Base-by-base conservation (phyloP, 2,113 vertebrate species). In the Axis porcinus region DNA sequence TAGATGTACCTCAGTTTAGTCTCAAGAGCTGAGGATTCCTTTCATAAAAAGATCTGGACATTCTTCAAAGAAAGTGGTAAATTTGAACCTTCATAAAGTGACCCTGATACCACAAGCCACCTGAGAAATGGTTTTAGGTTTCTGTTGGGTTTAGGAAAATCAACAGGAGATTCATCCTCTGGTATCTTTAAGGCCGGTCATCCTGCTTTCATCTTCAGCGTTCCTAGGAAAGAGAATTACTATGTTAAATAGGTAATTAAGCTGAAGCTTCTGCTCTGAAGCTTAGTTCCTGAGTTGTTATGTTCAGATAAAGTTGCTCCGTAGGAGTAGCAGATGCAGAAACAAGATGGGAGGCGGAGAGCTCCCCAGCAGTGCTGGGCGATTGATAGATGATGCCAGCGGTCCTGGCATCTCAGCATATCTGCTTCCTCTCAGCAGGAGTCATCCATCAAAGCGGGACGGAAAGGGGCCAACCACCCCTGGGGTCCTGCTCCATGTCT, bases 11-110 rank as follows among this genome's bases (percentile, higher is more conserved):
- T 86, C 30, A 67, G 6, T 40, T 85, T 70, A 96, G 13, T 74
- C 30, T 36, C 74, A 90, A 92, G 45, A 96, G 60, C 14, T 95
- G 83, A 92, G n/a, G 89, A 84, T 89, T 87, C 28, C 21, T 95
- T 94, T 95, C 33, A 83, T 28, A 81, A 81, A 95, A 10, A 62
- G 10, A 81, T 57, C 7, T 36, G 33, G 11, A 86, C 19, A 64
- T 3, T 81, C 89, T 87, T 94, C 79, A 76, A 87, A 94, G 55
- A 33, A 91, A 84, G 82, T 55, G 47, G 55, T 78, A 81, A 67
- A 94, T 78, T 7, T 15, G 67, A 90, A 30, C 6, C 64, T 82
- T 97, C 52, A 76, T 50, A 94, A 96, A 91, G 54, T 27, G 55
- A 33, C 25, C 7, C 12, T n/a, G 30, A 23, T 81, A 60, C 28